Evolutionary conservation across 1,140 invertebrate genomes (phyloP).

Genomic region (Lepidurus couesii): DNA sequence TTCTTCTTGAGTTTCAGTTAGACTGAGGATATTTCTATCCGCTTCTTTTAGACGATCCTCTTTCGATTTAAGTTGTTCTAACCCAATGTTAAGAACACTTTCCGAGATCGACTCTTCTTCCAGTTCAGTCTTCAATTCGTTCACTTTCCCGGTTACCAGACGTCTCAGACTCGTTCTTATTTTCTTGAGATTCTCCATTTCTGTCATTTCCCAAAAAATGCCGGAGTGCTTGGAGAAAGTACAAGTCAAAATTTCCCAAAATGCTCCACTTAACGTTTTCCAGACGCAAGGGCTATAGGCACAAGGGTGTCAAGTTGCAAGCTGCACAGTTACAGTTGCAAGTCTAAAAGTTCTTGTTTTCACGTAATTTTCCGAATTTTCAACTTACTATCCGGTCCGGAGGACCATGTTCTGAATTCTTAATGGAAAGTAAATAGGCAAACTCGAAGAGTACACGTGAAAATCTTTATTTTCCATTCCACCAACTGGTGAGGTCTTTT

Average conservation of each 20-base stretch:
- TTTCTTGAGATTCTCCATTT: conserved; percentile 3
- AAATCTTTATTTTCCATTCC: neutral
- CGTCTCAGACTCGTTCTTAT: neutral
- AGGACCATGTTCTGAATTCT: neutral
- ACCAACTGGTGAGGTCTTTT: neutral
- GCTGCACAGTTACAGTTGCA: neutral
- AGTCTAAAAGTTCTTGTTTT: neutral
- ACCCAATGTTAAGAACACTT: neutral
- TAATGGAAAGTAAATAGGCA: neutral
- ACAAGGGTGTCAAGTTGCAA: neutral
- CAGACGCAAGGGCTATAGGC: too few species aligned
- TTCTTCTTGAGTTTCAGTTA: neutral
- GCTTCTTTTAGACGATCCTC: neutral
- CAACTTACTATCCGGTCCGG: neutral
- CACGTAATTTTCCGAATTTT: conserved; percentile 1
- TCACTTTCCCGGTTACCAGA: neutral
- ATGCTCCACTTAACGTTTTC: too few species aligned
- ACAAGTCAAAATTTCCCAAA: neutral
- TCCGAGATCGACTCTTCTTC: neutral
- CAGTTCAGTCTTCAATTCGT: neutral
- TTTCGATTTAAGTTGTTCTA: neutral
- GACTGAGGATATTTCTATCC: neutral
- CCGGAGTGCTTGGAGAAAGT: neutral
- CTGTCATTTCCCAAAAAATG: neutral
- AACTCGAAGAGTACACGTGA: neutral